phyloP scores from a whole-genome alignment of 2,888 invertebrate species.

The Endomychus coccineus region DNA sequence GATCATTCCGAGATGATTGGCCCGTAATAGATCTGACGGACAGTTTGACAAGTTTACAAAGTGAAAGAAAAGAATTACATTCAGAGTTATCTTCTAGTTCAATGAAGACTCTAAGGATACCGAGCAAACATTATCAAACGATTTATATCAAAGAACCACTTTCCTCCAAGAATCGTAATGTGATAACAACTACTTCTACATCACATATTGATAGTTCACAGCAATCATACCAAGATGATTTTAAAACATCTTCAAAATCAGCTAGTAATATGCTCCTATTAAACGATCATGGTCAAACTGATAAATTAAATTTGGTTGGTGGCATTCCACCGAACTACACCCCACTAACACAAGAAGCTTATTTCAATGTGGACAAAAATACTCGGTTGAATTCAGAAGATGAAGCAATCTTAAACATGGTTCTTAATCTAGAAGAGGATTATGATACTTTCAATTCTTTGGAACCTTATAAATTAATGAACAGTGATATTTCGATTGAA shows the following conservation, averaged over 20 bases:
- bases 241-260: conserved; percentile 7
- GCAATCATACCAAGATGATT: background rate
- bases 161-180: background rate
- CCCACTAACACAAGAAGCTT: background rate
- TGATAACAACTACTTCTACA: conserved; percentile 7
- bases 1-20: conserved; percentile 7
- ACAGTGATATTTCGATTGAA: conserved; percentile 2
- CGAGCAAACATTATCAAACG: background rate
- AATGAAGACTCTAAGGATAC: too few species aligned
- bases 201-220: conserved; percentile 4
- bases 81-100: background rate
- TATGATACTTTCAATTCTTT: conserved; percentile 6
- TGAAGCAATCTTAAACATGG: conserved; percentile 10
- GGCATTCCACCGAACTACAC: background rate
- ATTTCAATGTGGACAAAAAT: background rate
- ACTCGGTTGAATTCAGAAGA: conserved; percentile 7
- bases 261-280: conserved; percentile 7
- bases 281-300: background rate
- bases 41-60: conserved; percentile 6
- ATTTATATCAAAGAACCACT: background rate
- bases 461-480: conserved; percentile 1
- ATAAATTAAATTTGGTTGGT: conserved; percentile 1
- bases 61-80: background rate
- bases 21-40: conserved; percentile 12
- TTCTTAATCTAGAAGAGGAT: conserved; percentile 15